phyloP scores from a whole-genome alignment of 2,113 vertebrate genomes.

The Kryptolebias marmoratus region DNA sequence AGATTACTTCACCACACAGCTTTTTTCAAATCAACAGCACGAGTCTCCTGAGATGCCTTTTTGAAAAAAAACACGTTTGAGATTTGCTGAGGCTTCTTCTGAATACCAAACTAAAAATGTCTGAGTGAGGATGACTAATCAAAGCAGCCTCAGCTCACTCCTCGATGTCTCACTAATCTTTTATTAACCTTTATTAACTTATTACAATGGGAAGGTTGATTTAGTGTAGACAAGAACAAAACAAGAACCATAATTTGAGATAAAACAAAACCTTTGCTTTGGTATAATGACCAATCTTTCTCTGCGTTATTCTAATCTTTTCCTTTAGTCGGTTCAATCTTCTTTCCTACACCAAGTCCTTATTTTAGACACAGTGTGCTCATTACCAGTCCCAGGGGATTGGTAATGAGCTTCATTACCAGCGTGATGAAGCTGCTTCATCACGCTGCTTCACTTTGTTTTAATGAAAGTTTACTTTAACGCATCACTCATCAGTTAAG shows the following conservation, averaged over 20 bases:
- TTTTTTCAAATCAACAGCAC: no score
- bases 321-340: conserved; percentile 30
- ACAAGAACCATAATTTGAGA: neutral
- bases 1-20: no score
- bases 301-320: conserved; percentile 25
- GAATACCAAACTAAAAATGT: no score
- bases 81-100: no score
- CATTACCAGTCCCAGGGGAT: conserved; percentile 49
- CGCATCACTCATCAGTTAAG: conserved; percentile 21
- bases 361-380: conserved; percentile 64
- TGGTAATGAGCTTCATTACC: no score
- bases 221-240: neutral
- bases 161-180: no score
- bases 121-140: no score
- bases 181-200: neutral
- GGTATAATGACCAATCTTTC: conserved; percentile 24
- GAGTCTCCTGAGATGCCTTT: no score
- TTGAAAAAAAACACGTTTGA: no score
- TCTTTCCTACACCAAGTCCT: conserved; percentile 28
- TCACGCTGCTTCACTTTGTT: conserved; percentile 46
- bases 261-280: neutral
- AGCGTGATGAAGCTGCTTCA: conserved; percentile 19
- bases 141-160: no score
- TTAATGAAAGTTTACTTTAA: conserved; percentile 51
- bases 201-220: neutral